Percentiles rank a stretch among this genome's conserved stretches.
Conservation (phyloP, 2,113 vertebrate species). For the Hippocampus mohnikei region DNA sequence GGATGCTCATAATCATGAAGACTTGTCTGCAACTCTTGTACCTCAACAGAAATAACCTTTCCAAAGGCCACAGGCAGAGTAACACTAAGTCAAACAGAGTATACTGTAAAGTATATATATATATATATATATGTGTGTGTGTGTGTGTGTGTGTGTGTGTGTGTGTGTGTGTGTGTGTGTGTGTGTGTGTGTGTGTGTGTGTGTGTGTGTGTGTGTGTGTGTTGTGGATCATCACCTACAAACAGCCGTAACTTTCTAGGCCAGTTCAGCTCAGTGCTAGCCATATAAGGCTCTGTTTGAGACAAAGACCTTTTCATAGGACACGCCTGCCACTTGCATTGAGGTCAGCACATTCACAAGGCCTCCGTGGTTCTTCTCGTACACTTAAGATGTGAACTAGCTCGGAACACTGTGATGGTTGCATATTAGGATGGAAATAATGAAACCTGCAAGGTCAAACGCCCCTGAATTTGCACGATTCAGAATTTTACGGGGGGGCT, state of each 20-base stretch:
- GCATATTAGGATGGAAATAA: neutral
- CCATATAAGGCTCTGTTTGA: conserved; percentile 63
- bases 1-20: conserved; percentile 2
- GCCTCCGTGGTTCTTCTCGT: conserved; percentile 31
- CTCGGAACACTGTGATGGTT: neutral
- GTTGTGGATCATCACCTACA: conserved; percentile 45
- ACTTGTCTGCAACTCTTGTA: conserved; percentile 50
- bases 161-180: conserved; percentile 1
- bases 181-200: neutral
- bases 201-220: conserved; percentile 9
- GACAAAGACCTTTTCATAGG: conserved; percentile 66
- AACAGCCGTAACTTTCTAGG: conserved; percentile 59
- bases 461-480: neutral
- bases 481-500: neutral
- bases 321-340: conserved; percentile 58
- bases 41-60: conserved; percentile 72
- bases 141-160: conserved; percentile 12
- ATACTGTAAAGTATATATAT: conserved; percentile 4
- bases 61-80: conserved; percentile 80
- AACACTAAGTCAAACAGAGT: conserved; percentile 74
- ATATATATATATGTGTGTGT: too few species aligned
- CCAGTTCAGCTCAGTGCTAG: conserved; percentile 31
- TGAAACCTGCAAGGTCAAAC: neutral
- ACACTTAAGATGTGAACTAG: conserved; percentile 14
- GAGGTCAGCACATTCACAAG: conserved; percentile 54